Conservation (phyloP, 2,113 vertebrate genomes). For the Rhinopomastus cyanomelas region DNA sequence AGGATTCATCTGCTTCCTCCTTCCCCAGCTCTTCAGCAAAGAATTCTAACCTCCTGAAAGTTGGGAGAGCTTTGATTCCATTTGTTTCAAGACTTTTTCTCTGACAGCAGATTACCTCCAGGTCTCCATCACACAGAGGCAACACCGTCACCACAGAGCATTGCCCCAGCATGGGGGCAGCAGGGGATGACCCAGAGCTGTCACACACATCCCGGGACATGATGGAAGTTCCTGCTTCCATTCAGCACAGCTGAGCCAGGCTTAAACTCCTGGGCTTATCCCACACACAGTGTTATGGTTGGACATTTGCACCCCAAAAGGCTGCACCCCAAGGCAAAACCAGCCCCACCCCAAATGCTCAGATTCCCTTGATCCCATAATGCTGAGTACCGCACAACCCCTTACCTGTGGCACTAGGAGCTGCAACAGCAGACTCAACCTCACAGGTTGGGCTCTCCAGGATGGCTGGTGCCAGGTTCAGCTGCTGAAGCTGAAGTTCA, state of each 20-base stretch:
- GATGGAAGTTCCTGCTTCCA: rapidly evolving
- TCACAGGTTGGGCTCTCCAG: rapidly evolving
- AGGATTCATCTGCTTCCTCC: not conserved
- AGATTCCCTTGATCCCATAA: rapidly evolving
- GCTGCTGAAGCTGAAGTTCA: not conserved
- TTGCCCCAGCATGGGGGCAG: not conserved
- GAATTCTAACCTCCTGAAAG: not conserved
- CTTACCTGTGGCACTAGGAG: not conserved
- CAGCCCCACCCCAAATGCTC: not conserved
- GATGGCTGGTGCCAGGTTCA: not conserved
- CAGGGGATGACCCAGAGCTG: rapidly evolving
- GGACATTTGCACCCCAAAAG: not conserved
- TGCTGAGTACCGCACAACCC: rapidly evolving
- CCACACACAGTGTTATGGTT: rapidly evolving
- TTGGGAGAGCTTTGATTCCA: not conserved
- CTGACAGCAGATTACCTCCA: not conserved
- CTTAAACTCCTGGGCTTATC: not conserved
- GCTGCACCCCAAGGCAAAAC: not conserved
- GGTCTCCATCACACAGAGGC: not conserved
- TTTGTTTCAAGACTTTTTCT: not conserved
- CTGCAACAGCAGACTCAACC: rapidly evolving
- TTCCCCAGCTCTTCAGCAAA: not conserved
- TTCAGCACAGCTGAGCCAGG: not conserved
- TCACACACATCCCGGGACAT: rapidly evolving
- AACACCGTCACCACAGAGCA: not conserved